Evolutionary conservation across 2,113 vertebrate species (phyloP), one percentile per base, ranked within the genome.

Genomic region (Sceloporus undulatus): DNA sequence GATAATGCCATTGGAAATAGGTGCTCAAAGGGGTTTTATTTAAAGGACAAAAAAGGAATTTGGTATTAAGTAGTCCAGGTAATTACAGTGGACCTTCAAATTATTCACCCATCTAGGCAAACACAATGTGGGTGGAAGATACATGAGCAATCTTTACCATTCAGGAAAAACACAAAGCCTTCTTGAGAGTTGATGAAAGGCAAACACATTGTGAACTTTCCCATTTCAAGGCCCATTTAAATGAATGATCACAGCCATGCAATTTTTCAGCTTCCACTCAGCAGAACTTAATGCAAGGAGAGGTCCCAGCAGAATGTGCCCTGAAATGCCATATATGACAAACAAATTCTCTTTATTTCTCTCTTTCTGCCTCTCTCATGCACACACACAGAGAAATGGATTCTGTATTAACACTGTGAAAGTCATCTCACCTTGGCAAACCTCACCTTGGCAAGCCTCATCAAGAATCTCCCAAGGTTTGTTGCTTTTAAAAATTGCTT

Each of bases 11-110:
- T 73, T 59, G 81, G 62, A 79, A 79, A 76, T 1, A 83, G 14
- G 87, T 91, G 59, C 4, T 54, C 9, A 13, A 79, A 88, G 89
- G 14, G 54, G 74, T 87, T 91, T 91, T 91, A 4, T 1, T 88
- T 91, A 88, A 78, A 91, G 73, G 80, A 4, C 21, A 71, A 23
- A 89, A 79, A 86, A 2, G 76, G n/a, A 87, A 27, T 59, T 1
- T 54, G 29, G 6, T 65, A 1, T 85, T 77, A 52, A 68, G 29
- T 74, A 13, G 48, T 92, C 79, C 85, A 66, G 78, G 54, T 86
- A 80, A 87, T 87, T 75, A 62, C 1, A 54, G 65, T 81, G 59
- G 40, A 14, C 2, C 2, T 66, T 14, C 23, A 4, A 2, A 9
- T n/a, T 85, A 25, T 9, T 40, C 16, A 81, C 84, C 74, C 14